Evolutionary conservation across 2,113 vertebrate genomes (phyloP), one percentile per base, ranked within the genome.

Genomic region (Hydrochoerus hydrochaeris): DNA sequence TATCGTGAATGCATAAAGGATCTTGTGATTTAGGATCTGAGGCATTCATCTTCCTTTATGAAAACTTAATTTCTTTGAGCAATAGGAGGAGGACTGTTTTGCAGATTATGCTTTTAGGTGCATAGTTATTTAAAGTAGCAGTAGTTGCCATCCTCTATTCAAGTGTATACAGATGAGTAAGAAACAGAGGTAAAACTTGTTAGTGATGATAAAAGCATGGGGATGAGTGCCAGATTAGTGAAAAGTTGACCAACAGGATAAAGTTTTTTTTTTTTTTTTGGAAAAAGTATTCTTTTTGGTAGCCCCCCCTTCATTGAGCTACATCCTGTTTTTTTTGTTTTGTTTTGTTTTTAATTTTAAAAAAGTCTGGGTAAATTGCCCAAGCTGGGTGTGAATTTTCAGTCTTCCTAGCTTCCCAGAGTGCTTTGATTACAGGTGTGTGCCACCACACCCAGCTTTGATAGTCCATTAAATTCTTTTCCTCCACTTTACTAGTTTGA

Each of bases 201-300:
- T n/a, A 86, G 30, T 92, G 46, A 69, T 54, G 46, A 65, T 71
- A 46, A 91, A 95, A 91, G 24, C 73, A 85, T 84, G 87, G 28
- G 35, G 54, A 57, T 14, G 67, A 90, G 83, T 88, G 32, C 26
- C 75, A 92, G 46, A 38, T 86, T 81, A 75, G 49, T 75, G 71
- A 69, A 83, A 96, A 91, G 22, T 86, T 85, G 22, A 12, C 26
- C 81, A 78, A 85, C 5, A 91, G 73, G 49, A 41, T 85, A 90
- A 90, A 88, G 30, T 75, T 14, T n/a, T 69, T 6, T 46, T 26
- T 77, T 28, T 46, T n/a, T n/a, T n/a, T n/a, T n/a, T n/a, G n/a
- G 49, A 41, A 88, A 90, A 90, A 88, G 30, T 75, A 32, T n/a
- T 69, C 16, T 46, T 26, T 77, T 28, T 46, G 41, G 28, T 77